Evolutionary conservation across 2,888 invertebrate genomes (phyloP), one percentile per base, ranked within the genome.

Genomic region (Synanthedon tipuliformis): DNA sequence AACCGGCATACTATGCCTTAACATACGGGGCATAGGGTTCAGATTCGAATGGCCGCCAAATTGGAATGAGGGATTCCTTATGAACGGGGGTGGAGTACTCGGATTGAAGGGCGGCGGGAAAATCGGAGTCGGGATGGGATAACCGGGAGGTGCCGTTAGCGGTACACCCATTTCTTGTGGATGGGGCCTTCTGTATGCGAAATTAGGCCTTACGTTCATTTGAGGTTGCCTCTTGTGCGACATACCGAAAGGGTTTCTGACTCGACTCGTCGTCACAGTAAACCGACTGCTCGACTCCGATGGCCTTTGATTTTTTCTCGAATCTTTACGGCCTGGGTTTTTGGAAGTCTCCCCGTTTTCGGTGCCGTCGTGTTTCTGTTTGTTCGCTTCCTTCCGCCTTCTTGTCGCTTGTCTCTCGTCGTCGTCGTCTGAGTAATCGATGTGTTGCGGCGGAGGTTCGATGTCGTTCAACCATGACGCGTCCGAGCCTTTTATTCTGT

Each of bases 341-440:
- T 69, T 75, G 4, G 81, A 78, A 12, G 78, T 72, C 53, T 80
- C 83, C 0, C 77, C 79, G 18, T 63, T 66, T n/a, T 71, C 69
- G 0, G 64, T 61, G 5, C 70, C 68, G n/a, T 72, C 70, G 41
- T 64, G 63, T 53, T 64, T 71, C 51, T 65, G 71, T 40, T 77
- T 71, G 57, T 73, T 73, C 15, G 4, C n/a, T 52, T 83, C 76
- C 55, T 73, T 75, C 52, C 80, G 62, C 3, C 81, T 73, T 53
- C 69, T 71, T 53, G 81, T 84, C 0, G 89, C 89, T 55, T 74
- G 71, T 13, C 90, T 87, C 68, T 97, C 97, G 56, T 92, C 90
- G 66, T 97, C 97, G 71, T 97, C 97, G 72, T 97, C 97, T 0
- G 97, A 97, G 77, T 90, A 96, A 40, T 96, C 96, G 1, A 92